Percentiles rank a stretch among this genome's conserved stretches.
phyloP scores from a whole-genome alignment of 2,113 vertebrate species.

The Empidonax traillii region DNA sequence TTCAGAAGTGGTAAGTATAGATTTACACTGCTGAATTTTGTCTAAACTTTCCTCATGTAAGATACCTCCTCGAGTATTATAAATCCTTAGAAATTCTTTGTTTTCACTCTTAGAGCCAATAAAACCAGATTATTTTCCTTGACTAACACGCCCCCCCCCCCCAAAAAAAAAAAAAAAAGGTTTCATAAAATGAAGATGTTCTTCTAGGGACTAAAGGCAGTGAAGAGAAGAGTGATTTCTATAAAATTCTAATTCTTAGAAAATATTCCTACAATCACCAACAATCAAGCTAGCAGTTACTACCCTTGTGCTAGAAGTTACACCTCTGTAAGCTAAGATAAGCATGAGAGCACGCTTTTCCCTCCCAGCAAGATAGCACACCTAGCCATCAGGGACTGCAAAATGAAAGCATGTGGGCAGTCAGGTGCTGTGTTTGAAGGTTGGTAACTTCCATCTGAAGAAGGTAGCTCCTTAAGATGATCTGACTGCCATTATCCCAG shows the following conservation, averaged over 20 bases:
- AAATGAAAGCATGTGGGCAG: background rate
- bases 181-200: background rate
- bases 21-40: background rate
- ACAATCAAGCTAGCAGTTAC: background rate
- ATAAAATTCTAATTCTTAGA: background rate
- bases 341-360: accelerated
- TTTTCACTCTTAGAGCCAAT: background rate
- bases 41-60: background rate
- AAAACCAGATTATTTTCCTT: background rate
- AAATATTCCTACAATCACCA: background rate
- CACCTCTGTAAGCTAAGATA: background rate
- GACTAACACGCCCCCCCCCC: background rate
- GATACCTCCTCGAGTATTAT: background rate
- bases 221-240: background rate
- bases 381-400: background rate
- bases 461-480: background rate
- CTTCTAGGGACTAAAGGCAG: background rate
- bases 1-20: background rate
- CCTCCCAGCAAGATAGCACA: background rate
- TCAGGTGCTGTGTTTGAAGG: background rate
- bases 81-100: background rate
- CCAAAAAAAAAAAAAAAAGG: background rate
- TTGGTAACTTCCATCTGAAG: background rate
- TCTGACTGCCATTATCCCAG: background rate
- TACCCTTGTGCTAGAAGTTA: background rate